A percentile compares a stretch with the other conserved stretches of the same genome.
These are phyloP conservation scores for Andinoacara biseriatus DNA, from an alignment of 2,113 vertebrate genomes.

Conservation along the genomic window DNA sequence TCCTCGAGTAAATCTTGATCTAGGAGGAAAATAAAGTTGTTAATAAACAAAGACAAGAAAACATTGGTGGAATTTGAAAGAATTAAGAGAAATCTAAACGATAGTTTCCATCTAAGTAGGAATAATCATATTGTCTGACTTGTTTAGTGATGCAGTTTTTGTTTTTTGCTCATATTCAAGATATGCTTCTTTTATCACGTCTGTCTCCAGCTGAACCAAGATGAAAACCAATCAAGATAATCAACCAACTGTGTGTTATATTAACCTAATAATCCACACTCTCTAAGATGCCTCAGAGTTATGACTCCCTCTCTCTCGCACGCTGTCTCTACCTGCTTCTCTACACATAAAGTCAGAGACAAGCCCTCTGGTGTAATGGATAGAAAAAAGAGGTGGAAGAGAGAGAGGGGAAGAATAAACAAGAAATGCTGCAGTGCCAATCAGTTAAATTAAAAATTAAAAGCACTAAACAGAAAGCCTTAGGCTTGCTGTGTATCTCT, in stretches of 20 bases:
- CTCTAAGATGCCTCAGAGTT: neutral
- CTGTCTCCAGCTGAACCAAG: neutral
- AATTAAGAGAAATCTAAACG: neutral
- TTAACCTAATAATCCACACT: neutral
- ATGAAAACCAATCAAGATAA: no score
- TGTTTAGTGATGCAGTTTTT: neutral
- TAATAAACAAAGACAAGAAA: neutral
- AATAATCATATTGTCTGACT: neutral
- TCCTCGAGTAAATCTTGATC: conserved; percentile 92
- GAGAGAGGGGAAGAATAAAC: neutral
- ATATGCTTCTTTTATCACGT: neutral
- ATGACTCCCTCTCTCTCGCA: no score
- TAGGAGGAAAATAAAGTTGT: conserved; percentile 62
- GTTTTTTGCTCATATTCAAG: neutral
- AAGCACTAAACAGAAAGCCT: neutral
- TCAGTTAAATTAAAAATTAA: conserved; percentile 1
- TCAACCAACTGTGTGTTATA: no score
- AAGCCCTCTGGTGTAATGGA: neutral
- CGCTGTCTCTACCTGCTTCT: neutral
- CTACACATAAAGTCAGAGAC: neutral
- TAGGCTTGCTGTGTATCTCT: neutral
- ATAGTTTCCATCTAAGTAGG: neutral
- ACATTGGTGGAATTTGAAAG: neutral
- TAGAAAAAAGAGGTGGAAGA: neutral
- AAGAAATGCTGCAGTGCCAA: neutral